Conservation (phyloP, 1,140 invertebrate species). For the Uloborus diversus region DNA sequence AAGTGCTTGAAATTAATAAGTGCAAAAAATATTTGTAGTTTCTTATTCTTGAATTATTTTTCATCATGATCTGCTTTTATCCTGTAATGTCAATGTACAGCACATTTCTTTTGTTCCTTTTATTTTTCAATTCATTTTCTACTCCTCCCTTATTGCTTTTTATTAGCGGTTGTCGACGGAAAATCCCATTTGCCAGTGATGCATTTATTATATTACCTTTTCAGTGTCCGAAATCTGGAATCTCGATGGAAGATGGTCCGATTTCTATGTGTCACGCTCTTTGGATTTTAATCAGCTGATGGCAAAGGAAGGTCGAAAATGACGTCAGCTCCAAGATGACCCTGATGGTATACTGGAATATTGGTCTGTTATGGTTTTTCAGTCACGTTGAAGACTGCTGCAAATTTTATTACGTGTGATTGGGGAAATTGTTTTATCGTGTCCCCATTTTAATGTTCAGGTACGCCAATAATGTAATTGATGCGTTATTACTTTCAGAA, state of each 20-base stretch:
- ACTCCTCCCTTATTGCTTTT: no score
- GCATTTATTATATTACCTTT: no score
- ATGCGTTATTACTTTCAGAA: neutral
- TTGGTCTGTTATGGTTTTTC: slow-evolving; percentile 2
- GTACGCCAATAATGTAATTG: slow-evolving; percentile 7
- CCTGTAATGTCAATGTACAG: no score
- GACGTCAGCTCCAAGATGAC: slow-evolving; percentile 24
- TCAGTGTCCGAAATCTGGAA: neutral
- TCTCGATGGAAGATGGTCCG: neutral
- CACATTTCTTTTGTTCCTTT: no score
- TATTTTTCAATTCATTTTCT: no score
- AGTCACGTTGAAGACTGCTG: neutral
- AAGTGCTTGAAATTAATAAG: no score
- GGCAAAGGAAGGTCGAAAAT: slow-evolving; percentile 23
- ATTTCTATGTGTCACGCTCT: slow-evolving; percentile 7
- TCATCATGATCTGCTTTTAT: no score
- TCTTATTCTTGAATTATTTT: no score
- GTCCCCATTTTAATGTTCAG: neutral
- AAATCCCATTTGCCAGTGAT: no score
- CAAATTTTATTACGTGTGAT: slow-evolving; percentile 6
- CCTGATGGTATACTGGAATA: neutral
- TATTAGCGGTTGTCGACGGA: no score
- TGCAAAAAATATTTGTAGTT: no score
- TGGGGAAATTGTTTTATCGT: neutral
- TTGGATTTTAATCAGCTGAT: slow-evolving; percentile 51